Conservation (phyloP, 2,888 invertebrate genomes). For the Merodon equestris region DNA sequence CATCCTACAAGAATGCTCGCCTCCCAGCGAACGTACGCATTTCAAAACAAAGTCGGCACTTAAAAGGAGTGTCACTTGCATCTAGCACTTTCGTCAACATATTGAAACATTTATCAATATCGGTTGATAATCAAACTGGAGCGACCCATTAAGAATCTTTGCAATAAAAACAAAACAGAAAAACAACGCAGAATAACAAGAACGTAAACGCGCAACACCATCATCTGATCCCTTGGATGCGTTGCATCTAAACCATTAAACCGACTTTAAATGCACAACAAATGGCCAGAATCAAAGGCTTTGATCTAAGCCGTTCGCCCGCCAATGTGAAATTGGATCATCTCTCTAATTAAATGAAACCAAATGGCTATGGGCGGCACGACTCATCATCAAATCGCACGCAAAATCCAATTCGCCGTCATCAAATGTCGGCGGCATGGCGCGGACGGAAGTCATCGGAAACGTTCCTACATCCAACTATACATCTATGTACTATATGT, state of each 20-base stretch:
- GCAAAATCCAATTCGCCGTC: slow-evolving; percentile 32
- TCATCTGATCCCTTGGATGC: slow-evolving; percentile 54
- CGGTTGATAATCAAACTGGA: slow-evolving; percentile 66
- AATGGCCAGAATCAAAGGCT: slow-evolving; percentile 64
- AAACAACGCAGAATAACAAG: slow-evolving; percentile 32
- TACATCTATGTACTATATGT: too few relatives aligned
- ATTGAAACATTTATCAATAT: slow-evolving; percentile 68
- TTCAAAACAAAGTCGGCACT: slow-evolving; percentile 40
- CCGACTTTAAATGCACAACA: slow-evolving; percentile 69
- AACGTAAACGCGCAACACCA: slow-evolving; percentile 63
- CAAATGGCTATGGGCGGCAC: slow-evolving; percentile 65
- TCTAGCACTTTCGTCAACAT: slow-evolving; percentile 42
- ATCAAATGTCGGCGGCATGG: slow-evolving; percentile 34
- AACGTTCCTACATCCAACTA: too few relatives aligned
- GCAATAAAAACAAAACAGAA: slow-evolving; percentile 16
- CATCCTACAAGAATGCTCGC: too few relatives aligned
- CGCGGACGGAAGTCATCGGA: slow-evolving; percentile 55
- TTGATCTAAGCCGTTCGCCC: slow-evolving; percentile 55
- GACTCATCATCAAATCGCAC: slow-evolving; percentile 62
- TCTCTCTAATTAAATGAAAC: slow-evolving; percentile 69
- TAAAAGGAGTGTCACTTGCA: slow-evolving; percentile 37
- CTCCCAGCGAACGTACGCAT: too few relatives aligned
- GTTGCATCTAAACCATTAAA: slow-evolving; percentile 67
- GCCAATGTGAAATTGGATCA: slow-evolving; percentile 66
- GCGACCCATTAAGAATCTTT: slow-evolving; percentile 52